phyloP scores from a whole-genome alignment of 2,888 invertebrate genomes.

The Orthosia cruda region DNA sequence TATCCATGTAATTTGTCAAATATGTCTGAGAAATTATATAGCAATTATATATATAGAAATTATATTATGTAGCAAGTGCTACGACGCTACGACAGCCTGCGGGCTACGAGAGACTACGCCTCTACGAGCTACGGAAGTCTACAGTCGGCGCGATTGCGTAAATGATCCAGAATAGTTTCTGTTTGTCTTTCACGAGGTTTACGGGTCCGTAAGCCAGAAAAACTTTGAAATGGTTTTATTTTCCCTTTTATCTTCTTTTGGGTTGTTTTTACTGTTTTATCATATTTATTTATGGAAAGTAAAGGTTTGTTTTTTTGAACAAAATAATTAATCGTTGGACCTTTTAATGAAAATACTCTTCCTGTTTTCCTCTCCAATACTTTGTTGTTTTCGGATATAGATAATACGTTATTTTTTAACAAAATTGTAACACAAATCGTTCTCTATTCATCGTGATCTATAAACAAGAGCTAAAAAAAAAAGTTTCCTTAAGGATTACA shows the following conservation, averaged over 20 bases:
- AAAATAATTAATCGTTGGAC: background rate
- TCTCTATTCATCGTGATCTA: background rate
- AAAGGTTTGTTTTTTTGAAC: no score
- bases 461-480: background rate
- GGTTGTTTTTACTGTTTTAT: background rate
- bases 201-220: conserved; percentile 3
- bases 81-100: conserved; percentile 24
- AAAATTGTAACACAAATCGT: background rate
- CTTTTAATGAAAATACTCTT: background rate
- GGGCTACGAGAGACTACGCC: background rate
- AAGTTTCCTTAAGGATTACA: no score
- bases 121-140: conserved; percentile 12
- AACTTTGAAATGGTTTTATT: conserved; percentile 42
- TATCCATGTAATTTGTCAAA: background rate
- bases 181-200: conserved; percentile 23
- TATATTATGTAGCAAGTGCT: conserved; percentile 29
- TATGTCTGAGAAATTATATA: background rate
- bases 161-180: conserved; percentile 35
- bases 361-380: background rate
- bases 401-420: background rate
- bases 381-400: background rate
- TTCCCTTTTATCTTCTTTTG: conserved; percentile 30
- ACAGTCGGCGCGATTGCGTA: conserved; percentile 13
- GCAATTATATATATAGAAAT: no score
- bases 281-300: conserved; percentile 4